A percentile compares a stretch with the other conserved stretches of the same genome.
These are phyloP conservation scores for Halcyon leucocephala DNA, from an alignment of 2,797 vertebrate species.

Conservation along the genomic window DNA sequence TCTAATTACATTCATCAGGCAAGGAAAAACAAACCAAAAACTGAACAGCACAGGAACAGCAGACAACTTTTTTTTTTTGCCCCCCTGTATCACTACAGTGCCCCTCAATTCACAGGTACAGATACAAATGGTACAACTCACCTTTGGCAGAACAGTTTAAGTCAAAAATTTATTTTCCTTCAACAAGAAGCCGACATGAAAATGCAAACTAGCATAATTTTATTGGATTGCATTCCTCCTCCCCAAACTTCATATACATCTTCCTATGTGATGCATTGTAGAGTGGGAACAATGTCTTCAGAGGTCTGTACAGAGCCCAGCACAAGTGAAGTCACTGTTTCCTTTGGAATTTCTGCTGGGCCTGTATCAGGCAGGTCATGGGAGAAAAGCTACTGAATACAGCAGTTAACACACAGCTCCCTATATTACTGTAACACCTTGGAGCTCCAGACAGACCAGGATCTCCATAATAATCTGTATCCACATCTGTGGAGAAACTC, in stretches of 20 bases:
- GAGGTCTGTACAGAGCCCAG: neutral
- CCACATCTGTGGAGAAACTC: neutral
- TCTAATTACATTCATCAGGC: neutral
- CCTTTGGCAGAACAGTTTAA: neutral
- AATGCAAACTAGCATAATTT: neutral
- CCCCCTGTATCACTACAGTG: rapidly evolving
- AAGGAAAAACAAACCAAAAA: neutral
- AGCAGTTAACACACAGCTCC: neutral
- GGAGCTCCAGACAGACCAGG: neutral
- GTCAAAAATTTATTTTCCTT: neutral
- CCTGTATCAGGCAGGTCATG: neutral
- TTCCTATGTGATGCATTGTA: neutral
- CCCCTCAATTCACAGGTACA: neutral
- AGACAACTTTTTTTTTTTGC: rapidly evolving
- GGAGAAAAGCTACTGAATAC: neutral
- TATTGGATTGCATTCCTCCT: neutral
- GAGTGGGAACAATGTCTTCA: neutral
- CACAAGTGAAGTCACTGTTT: neutral
- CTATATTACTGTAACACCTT: neutral
- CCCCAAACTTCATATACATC: neutral
- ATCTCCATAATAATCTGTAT: neutral
- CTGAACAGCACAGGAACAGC: rapidly evolving
- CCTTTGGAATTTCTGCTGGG: neutral
- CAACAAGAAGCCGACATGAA: neutral
- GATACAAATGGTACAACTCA: neutral